These are phyloP conservation scores for Galaxea fascicularis DNA, from an alignment of 92 coral and sea anemone genomes.

Conservation along the genomic window DNA sequence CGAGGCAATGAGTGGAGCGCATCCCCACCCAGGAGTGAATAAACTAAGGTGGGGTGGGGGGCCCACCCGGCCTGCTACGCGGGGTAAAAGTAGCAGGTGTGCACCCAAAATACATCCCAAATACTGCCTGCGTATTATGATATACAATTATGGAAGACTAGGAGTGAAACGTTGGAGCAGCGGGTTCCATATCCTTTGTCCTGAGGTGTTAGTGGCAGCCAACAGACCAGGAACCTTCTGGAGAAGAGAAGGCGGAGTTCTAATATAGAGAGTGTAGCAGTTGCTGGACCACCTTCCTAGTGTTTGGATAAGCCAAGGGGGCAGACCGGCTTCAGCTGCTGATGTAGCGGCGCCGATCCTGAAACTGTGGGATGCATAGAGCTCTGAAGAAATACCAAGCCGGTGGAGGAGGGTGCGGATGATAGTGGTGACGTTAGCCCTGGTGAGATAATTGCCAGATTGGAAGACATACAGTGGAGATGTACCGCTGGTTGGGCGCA, in stretches of 20 bases:
- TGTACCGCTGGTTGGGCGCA: neutral
- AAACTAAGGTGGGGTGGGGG: no score
- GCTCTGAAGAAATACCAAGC: neutral
- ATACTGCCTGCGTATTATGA: neutral
- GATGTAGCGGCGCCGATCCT: conserved; percentile 21
- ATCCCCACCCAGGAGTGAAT: no score
- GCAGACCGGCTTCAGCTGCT: conserved; percentile 12
- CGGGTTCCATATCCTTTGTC: conserved; percentile 10
- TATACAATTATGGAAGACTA: neutral
- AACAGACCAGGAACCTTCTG: conserved; percentile 1
- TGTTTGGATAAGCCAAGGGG: conserved; percentile 16
- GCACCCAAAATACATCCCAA: neutral
- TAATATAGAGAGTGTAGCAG: conserved; percentile 24
- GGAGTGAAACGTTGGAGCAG: neutral
- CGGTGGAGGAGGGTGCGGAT: conserved; percentile 8
- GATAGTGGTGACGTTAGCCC: neutral
- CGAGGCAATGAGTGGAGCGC: no score
- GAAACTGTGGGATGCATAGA: conserved; percentile 27
- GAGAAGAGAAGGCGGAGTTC: conserved; percentile 20
- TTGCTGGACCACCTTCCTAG: conserved; percentile 32
- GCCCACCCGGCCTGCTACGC: no score
- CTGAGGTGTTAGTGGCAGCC: neutral
- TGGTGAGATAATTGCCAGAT: conserved; percentile 7
- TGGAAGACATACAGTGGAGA: conserved; percentile 12
- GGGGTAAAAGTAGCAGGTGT: no score